phyloP scores from a whole-genome alignment of 53 echinoderm and acorn worm species.

The Mesocentrotus franciscanus region DNA sequence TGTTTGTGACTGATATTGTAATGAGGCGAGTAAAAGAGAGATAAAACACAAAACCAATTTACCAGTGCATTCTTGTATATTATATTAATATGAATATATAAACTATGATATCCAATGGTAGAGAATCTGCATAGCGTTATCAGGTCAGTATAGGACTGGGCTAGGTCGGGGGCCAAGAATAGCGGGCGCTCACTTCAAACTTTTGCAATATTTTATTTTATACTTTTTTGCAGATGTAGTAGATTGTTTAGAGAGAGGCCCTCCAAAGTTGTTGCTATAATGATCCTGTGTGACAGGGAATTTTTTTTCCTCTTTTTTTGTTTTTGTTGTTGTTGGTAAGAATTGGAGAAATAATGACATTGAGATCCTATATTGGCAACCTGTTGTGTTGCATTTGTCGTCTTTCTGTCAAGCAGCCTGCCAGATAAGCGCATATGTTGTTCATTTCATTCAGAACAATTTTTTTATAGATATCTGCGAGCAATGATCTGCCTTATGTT shows the following conservation, averaged over 20 bases:
- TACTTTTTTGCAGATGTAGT: slow-evolving; percentile 45
- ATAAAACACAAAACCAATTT: slow-evolving; percentile 44
- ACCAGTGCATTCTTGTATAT: slow-evolving; percentile 73
- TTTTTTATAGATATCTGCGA: background rate
- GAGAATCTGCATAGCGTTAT: slow-evolving; percentile 56
- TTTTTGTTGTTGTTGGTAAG: background rate
- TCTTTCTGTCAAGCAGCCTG: slow-evolving; percentile 28
- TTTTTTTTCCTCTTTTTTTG: background rate
- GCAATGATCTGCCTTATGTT: background rate
- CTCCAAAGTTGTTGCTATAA: background rate
- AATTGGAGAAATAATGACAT: background rate
- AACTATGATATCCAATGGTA: slow-evolving; percentile 56
- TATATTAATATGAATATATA: slow-evolving; percentile 64
- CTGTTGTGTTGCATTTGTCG: slow-evolving; percentile 2
- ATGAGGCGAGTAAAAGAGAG: slow-evolving; percentile 39
- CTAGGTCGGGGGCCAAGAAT: slow-evolving; percentile 19
- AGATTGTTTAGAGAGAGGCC: slow-evolving; percentile 21
- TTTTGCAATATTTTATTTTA: slow-evolving; percentile 58
- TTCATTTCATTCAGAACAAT: background rate
- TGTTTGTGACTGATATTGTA: slow-evolving; percentile 57
- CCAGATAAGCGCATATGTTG: slow-evolving; percentile 7
- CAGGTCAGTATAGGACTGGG: slow-evolving; percentile 36
- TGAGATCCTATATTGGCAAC: background rate
- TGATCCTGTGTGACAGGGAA: background rate
- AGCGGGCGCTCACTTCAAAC: slow-evolving; percentile 2